Conservation (phyloP, 2,113 vertebrate genomes). For the Tychaedon coryphoeus region DNA sequence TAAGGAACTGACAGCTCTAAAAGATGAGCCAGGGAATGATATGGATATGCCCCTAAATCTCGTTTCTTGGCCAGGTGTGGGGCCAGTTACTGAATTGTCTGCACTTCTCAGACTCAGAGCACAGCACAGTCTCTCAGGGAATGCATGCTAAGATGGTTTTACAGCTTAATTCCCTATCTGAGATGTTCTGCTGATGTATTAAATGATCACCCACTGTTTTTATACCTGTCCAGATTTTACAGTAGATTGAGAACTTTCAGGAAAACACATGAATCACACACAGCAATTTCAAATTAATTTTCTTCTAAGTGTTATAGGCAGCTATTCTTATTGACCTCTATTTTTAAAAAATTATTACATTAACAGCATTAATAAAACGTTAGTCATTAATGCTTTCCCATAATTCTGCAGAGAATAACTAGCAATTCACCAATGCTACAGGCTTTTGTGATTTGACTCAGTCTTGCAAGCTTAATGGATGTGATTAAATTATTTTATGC, state of each 20-base stretch:
- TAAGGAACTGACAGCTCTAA: background rate
- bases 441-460: slow-evolving; percentile 21
- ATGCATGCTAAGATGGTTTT: background rate
- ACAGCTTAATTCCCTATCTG: background rate
- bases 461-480: slow-evolving; percentile 33
- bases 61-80: background rate
- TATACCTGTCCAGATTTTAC: background rate
- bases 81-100: background rate
- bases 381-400: background rate
- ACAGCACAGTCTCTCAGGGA: background rate
- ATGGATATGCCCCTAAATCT: background rate
- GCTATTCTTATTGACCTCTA: background rate
- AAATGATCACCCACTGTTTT: background rate
- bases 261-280: background rate
- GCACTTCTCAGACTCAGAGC: background rate
- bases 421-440: background rate
- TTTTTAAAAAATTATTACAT: background rate
- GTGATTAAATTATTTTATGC: slow-evolving; percentile 46
- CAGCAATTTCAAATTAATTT: background rate
- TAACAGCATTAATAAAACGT: background rate
- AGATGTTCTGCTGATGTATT: background rate
- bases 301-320: background rate
- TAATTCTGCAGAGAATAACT: background rate
- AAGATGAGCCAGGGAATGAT: background rate
- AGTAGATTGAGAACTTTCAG: background rate